These are phyloP conservation scores for Dicyrtoma fusca DNA, from an alignment of 2,888 invertebrate genomes.

Conservation along the genomic window DNA sequence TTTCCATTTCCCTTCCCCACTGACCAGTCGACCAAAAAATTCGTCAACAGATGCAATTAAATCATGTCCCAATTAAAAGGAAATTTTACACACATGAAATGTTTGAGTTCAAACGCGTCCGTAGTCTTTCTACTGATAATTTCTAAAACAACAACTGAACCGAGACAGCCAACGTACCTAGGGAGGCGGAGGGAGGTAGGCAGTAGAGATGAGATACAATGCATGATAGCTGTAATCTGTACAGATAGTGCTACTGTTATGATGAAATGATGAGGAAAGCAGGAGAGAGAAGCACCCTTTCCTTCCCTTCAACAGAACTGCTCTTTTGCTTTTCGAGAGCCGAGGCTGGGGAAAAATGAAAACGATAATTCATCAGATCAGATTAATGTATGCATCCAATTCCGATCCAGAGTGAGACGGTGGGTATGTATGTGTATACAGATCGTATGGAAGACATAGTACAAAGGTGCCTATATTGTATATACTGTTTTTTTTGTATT, in stretches of 20 bases:
- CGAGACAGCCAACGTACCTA: too few species aligned
- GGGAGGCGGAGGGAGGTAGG: too few species aligned
- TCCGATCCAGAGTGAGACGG: not conserved
- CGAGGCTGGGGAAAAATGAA: not conserved
- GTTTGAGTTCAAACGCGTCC: not conserved
- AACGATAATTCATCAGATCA: constrained; percentile 38
- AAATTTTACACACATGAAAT: constrained; percentile 35
- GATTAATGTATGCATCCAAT: constrained; percentile 36
- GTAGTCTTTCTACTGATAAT: not conserved
- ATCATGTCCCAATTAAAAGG: constrained; percentile 33
- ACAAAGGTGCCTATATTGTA: too few species aligned
- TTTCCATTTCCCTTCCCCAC: constrained; percentile 9
- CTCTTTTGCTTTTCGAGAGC: not conserved
- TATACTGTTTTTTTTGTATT: too few species aligned
- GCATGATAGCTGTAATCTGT: too few species aligned
- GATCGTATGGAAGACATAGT: too few species aligned
- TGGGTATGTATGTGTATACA: not conserved
- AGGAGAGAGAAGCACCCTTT: constrained; percentile 1
- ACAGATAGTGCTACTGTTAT: too few species aligned
- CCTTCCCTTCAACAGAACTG: not conserved
- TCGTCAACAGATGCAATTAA: constrained; percentile 40
- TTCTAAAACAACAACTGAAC: too few species aligned
- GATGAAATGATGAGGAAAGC: too few species aligned
- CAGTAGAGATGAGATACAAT: too few species aligned
- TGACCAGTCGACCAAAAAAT: constrained; percentile 26